A percentile compares a stretch with the other conserved stretches of the same genome.
Conservation (phyloP, 2,797 vertebrate species). For the Vespertilio murinus region DNA sequence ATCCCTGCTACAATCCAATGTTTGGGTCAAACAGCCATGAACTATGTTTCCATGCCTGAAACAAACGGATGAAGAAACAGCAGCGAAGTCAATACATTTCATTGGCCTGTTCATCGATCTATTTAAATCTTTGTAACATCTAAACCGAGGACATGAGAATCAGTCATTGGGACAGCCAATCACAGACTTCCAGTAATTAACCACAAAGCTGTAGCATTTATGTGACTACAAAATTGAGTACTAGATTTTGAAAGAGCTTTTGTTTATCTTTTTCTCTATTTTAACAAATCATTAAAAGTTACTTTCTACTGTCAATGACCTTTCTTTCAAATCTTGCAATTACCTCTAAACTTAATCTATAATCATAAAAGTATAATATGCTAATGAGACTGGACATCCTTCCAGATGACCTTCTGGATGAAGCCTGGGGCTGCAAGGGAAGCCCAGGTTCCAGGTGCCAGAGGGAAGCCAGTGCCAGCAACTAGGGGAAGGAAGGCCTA, state of each 20-base stretch:
- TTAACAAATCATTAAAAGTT: neutral
- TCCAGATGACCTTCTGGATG: too few relatives aligned
- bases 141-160: neutral
- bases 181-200: neutral
- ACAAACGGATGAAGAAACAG: neutral
- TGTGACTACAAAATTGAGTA: neutral
- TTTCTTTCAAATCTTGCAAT: neutral
- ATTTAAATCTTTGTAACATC: neutral
- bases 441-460: too few relatives aligned
- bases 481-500: too few relatives aligned
- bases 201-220: neutral
- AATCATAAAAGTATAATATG: too few relatives aligned
- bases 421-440: too few relatives aligned
- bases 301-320: neutral
- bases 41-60: neutral
- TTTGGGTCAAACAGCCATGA: neutral
- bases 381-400: too few relatives aligned
- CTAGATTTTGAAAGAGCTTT: neutral
- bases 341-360: neutral
- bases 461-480: too few relatives aligned
- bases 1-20: constrained; percentile 10
- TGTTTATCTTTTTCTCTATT: too few relatives aligned
- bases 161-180: neutral
- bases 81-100: neutral
- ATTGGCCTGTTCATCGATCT: neutral